Conservation (phyloP, 2,888 invertebrate species). For the Eupithecia abbreviata region DNA sequence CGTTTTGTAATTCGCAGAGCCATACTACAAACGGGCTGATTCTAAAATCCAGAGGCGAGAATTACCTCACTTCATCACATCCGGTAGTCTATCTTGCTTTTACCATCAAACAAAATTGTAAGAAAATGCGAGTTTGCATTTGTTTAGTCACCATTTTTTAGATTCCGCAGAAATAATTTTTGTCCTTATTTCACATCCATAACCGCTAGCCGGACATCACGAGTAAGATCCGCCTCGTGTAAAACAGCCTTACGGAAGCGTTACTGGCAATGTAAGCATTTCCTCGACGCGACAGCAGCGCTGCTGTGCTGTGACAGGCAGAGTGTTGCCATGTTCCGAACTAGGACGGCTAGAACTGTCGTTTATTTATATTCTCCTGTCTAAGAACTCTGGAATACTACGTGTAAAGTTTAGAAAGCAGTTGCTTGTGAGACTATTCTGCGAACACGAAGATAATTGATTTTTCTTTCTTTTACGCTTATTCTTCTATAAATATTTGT, state of each 20-base stretch:
- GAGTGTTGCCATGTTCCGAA: slow-evolving; percentile 15
- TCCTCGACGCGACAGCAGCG: slow-evolving; percentile 38
- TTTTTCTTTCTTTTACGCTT: neutral
- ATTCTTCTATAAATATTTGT: neutral
- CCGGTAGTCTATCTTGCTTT: too few species aligned
- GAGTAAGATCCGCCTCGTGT: neutral
- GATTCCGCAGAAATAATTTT: neutral
- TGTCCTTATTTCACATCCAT: neutral
- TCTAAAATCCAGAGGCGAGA: too few species aligned
- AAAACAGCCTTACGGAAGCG: neutral
- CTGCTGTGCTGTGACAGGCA: neutral
- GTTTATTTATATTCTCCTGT: neutral
- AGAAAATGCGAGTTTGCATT: neutral
- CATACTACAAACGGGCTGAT: too few species aligned
- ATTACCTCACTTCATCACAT: too few species aligned
- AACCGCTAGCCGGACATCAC: neutral
- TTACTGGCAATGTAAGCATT: slow-evolving; percentile 14
- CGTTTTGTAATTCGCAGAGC: too few species aligned
- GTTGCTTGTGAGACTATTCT: neutral
- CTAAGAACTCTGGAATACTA: neutral
- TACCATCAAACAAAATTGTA: neutral
- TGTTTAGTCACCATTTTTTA: neutral
- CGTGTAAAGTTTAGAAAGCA: neutral
- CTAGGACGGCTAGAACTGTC: slow-evolving; percentile 33
- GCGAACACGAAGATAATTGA: neutral